These are phyloP conservation scores for Danio rerio DNA, from an alignment of 2,113 vertebrate species.

Conservation along the genomic window GRCz12tu NC_133187.1:3105501-3106000, in stretches of 20 bases:
- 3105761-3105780: conserved; percentile 34
- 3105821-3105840: no score
- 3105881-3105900: no score
- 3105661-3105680: neutral
- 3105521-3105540: neutral
- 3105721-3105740: conserved; percentile 91
- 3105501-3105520: neutral
- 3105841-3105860: no score
- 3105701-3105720: conserved; percentile 48
- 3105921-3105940: no score
- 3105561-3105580: conserved; percentile 80
- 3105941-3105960: no score
- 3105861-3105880: no score
- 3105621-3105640: conserved; percentile 87
- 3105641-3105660: conserved; percentile 63
- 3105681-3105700: neutral
- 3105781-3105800: neutral
- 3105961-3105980: no score
- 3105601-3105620: conserved; percentile 84
- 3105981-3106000: no score
- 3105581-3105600: conserved; percentile 77
- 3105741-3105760: conserved; percentile 77
- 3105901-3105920: no score
- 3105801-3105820: no score
- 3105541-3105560: conserved; percentile 67